Evolutionary conservation across 1,140 invertebrate genomes (phyloP), one percentile per base, ranked within the genome.

Genomic region (Lordiphosa stackelbergi): DNA sequence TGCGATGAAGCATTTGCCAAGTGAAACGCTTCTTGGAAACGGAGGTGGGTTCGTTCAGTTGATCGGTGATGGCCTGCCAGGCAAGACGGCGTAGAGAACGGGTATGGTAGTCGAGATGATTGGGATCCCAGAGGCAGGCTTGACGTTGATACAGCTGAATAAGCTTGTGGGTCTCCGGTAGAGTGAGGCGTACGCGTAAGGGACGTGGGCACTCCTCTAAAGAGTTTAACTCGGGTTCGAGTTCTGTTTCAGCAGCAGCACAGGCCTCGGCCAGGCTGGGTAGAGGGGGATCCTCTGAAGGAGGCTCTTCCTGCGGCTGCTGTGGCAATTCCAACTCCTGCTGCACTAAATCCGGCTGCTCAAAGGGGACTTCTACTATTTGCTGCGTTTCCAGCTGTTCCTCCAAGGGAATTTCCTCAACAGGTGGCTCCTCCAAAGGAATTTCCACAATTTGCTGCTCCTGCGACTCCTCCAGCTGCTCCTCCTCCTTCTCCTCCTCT

Each of bases 61-160:
- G 36, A 8, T 40, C 31, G 0, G 78, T 63, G 3, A 86, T 51
- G n/a, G 19, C 22, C n/a, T 69, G 65, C 84, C 84, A 86, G 11
- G 78, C 62, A 4, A 42, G 49, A n/a, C 74, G 72, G 0, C 84
- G 66, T 8, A 62, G 57, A 6, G 53, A 54, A 0, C 84, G 59
- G 2, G 47, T 38, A 19, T 66, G 63, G 35, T 68, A 86, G 56
- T 86, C 84, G 34, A 77, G 42, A 47, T 86, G 69, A 59, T 84
- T 79, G 40, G 84, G 84, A 59, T 86, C 64, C 84, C 84, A 86
- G 0, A 86, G 72, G 35, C 70, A 66, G 0, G 73, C 61, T 5
- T 86, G 60, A 7, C 12, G 28, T n/a, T 52, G 66, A 16, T 81
- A 86, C 2, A 84, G 51, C 0, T 55, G 46, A 7, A 86, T 77